Conservation (phyloP, 2,888 invertebrate species). For the Tholera decimalis region DNA sequence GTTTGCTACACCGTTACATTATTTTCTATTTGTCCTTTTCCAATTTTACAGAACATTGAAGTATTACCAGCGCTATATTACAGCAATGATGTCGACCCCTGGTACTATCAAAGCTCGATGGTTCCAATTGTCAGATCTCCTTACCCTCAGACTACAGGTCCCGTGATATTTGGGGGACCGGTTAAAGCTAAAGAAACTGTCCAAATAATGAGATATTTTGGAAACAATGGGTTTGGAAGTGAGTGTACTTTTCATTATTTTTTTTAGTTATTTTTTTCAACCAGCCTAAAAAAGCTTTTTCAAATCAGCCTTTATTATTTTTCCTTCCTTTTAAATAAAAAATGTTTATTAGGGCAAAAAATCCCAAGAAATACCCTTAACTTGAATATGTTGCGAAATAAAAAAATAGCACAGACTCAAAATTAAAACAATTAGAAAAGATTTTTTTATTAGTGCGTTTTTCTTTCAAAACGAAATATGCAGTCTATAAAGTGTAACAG, state of each 20-base stretch:
- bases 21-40: not conserved
- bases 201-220: constrained; percentile 15
- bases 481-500: too few species aligned
- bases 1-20: too few species aligned
- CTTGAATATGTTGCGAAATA: too few species aligned
- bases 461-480: too few species aligned
- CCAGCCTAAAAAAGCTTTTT: too few species aligned
- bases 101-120: constrained; percentile 5
- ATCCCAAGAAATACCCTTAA: too few species aligned
- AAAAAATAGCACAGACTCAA: too few species aligned
- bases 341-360: too few species aligned
- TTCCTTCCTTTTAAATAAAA: too few species aligned
- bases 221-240: constrained; percentile 27
- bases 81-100: constrained; percentile 12
- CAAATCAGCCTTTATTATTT: too few species aligned
- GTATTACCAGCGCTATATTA: not conserved
- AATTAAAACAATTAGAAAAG: too few species aligned
- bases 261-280: not conserved
- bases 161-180: constrained; percentile 30
- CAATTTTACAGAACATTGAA: constrained; percentile 19
- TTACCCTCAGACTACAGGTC: constrained; percentile 2
- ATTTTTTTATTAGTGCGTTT: too few species aligned
- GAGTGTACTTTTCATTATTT: constrained; percentile 11
- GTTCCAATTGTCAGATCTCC: not conserved
- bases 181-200: constrained; percentile 19